phyloP scores from a whole-genome alignment of 2,113 vertebrate genomes.

The Mesoclemmys tuberculata region DNA sequence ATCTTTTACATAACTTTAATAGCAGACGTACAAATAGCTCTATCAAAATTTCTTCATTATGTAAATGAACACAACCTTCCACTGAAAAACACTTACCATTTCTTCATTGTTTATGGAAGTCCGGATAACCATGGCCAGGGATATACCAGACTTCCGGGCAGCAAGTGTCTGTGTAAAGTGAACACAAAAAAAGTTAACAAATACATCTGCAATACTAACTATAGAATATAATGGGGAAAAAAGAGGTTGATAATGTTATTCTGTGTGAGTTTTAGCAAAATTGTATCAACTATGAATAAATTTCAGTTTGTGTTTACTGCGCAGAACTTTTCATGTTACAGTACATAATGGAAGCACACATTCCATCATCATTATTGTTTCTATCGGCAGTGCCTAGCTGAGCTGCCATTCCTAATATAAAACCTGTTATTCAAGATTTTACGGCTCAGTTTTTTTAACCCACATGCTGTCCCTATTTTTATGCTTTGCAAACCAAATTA shows the following conservation, averaged over 20 bases:
- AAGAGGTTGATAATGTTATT: not conserved
- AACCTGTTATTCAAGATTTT: slow-evolving; percentile 36
- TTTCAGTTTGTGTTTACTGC: not conserved
- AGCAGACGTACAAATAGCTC: not conserved
- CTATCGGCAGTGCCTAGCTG: not conserved
- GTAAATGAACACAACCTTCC: not conserved
- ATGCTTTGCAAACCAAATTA: slow-evolving; percentile 32
- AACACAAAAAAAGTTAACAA: slow-evolving; percentile 18
- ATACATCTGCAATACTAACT: not conserved
- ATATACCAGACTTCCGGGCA: slow-evolving; percentile 97
- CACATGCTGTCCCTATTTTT: slow-evolving; percentile 47
- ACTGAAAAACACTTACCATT: slow-evolving; percentile 85
- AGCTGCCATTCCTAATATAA: slow-evolving; percentile 29
- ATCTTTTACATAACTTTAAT: not conserved
- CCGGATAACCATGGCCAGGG: slow-evolving; percentile 93
- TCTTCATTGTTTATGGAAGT: slow-evolving; percentile 95
- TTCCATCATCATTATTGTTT: not conserved
- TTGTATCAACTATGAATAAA: not conserved
- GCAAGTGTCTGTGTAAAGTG: slow-evolving; percentile 87
- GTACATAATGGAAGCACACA: not conserved
- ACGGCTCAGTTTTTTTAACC: slow-evolving; percentile 28
- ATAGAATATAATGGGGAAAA: not conserved
- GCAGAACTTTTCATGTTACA: not conserved
- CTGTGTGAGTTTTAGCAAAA: not conserved
- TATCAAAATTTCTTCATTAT: not conserved